Percentiles rank a stretch among this genome's conserved stretches.
phyloP scores from a whole-genome alignment of 2,888 invertebrate genomes.

The Belgica antarctica region DNA sequence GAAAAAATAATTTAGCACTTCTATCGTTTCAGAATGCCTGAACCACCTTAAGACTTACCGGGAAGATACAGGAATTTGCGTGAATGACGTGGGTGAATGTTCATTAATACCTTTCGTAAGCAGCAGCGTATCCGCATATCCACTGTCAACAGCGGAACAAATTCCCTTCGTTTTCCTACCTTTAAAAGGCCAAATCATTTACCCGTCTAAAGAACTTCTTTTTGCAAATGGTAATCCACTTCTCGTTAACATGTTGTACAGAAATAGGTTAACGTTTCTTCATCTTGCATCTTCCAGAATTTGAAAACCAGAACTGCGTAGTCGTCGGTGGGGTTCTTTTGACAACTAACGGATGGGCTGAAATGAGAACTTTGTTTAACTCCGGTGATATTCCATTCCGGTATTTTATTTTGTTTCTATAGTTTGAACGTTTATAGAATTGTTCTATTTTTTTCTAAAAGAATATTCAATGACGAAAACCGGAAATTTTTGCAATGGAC shows the following conservation, averaged over 20 bases:
- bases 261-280: too few species aligned
- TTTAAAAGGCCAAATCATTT: constrained; percentile 80
- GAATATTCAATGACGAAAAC: constrained; percentile 73
- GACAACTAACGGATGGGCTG: constrained; percentile 74
- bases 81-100: constrained; percentile 81
- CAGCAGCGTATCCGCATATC: constrained; percentile 60
- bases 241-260: neutral
- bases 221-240: constrained; percentile 63
- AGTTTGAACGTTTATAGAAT: too few species aligned
- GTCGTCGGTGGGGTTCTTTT: constrained; percentile 82
- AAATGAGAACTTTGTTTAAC: constrained; percentile 72
- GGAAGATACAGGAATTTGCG: constrained; percentile 80
- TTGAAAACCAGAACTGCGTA: constrained; percentile 77
- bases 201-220: constrained; percentile 81
- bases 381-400: constrained; percentile 75
- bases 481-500: constrained; percentile 82
- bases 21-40: too few species aligned
- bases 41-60: constrained; percentile 74
- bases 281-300: too few species aligned
- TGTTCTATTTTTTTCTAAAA: too few species aligned
- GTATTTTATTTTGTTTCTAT: too few species aligned
- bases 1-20: too few species aligned
- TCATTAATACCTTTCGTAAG: constrained; percentile 75
- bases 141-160: constrained; percentile 69
- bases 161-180: constrained; percentile 86